A percentile compares a stretch with the other conserved stretches of the same genome.
Conservation (phyloP, 2,888 invertebrate genomes). For the Psylliodes chrysocephalus region DNA sequence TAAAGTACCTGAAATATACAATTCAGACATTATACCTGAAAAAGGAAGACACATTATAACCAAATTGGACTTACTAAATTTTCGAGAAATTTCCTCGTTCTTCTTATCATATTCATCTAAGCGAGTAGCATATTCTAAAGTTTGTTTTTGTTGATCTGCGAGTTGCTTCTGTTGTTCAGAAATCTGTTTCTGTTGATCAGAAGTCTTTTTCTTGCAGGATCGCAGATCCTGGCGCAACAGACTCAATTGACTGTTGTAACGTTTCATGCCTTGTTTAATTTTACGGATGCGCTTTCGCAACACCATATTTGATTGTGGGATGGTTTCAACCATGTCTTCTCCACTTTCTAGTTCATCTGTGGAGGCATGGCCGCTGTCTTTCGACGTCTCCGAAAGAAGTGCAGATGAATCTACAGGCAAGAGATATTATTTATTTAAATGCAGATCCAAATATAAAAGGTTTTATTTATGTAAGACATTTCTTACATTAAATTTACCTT, state of each 20-base stretch:
- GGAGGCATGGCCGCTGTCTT: constrained; percentile 64
- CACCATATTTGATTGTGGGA: constrained; percentile 87
- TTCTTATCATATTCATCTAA: constrained; percentile 91
- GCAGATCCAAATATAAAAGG: too few relatives aligned
- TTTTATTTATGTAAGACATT: too few relatives aligned
- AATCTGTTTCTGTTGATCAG: constrained; percentile 86
- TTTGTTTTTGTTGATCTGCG: constrained; percentile 80
- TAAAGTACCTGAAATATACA: constrained; percentile 66
- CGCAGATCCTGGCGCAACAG: constrained; percentile 82
- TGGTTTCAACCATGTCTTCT: constrained; percentile 67
- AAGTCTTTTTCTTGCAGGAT: constrained; percentile 83
- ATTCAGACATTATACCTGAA: too few relatives aligned
- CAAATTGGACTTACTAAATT: constrained; percentile 71
- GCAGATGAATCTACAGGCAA: constrained; percentile 71
- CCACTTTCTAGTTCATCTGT: constrained; percentile 67
- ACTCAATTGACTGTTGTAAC: constrained; percentile 85
- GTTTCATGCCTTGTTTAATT: constrained; percentile 90
- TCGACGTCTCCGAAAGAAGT: constrained; percentile 67
- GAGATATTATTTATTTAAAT: constrained; percentile 61
- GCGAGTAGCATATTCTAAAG: constrained; percentile 82
- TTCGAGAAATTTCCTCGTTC: constrained; percentile 88
- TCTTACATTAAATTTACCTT: too few relatives aligned
- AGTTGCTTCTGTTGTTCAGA: constrained; percentile 79
- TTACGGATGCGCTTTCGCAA: constrained; percentile 86
- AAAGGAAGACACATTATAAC: too few relatives aligned